Evolutionary conservation across 2,113 vertebrate species (phyloP).

Genomic region (Indri indri): DNA sequence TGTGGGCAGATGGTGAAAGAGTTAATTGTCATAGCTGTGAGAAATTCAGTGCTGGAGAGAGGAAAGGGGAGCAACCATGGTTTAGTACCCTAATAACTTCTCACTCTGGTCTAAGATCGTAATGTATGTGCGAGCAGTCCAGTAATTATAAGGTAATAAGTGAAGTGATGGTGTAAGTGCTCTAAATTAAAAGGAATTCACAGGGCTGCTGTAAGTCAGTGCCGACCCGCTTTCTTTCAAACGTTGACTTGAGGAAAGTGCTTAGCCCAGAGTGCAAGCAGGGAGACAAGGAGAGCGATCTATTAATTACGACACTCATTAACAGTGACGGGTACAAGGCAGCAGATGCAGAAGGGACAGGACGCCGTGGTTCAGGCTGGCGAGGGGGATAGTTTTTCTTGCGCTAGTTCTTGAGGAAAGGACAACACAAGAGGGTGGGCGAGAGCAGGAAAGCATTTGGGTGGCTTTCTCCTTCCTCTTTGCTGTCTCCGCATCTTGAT

Average conservation of each 20-base stretch:
- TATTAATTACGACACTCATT: slow-evolving; percentile 96
- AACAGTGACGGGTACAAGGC: slow-evolving; percentile 88
- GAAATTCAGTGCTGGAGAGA: slow-evolving; percentile 77
- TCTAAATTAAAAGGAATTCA: slow-evolving; percentile 89
- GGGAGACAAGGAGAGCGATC: slow-evolving; percentile 91
- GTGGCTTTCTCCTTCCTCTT: slow-evolving; percentile 69
- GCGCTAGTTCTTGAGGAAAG: slow-evolving; percentile 70
- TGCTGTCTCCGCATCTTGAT: slow-evolving; percentile 69
- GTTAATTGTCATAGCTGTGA: slow-evolving; percentile 77
- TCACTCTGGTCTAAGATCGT: slow-evolving; percentile 81
- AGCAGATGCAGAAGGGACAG: slow-evolving; percentile 80
- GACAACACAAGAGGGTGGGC: slow-evolving; percentile 71
- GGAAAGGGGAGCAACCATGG: slow-evolving; percentile 77
- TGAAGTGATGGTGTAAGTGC: slow-evolving; percentile 85
- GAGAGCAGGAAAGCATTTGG: slow-evolving; percentile 63
- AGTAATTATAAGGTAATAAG: slow-evolving; percentile 89
- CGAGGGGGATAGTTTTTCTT: slow-evolving; percentile 61
- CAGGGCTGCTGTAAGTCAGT: slow-evolving; percentile 86
- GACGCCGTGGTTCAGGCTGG: slow-evolving; percentile 58
- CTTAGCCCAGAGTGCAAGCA: slow-evolving; percentile 85
- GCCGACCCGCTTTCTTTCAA: slow-evolving; percentile 85
- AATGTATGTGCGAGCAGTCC: slow-evolving; percentile 84
- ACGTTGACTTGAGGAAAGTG: slow-evolving; percentile 86
- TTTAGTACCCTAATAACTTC: slow-evolving; percentile 88
- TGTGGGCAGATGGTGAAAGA: slow-evolving; percentile 54